Evolutionary conservation across 2,113 vertebrate genomes (phyloP).

Genomic region (Ancistrus triradiatus): DNA sequence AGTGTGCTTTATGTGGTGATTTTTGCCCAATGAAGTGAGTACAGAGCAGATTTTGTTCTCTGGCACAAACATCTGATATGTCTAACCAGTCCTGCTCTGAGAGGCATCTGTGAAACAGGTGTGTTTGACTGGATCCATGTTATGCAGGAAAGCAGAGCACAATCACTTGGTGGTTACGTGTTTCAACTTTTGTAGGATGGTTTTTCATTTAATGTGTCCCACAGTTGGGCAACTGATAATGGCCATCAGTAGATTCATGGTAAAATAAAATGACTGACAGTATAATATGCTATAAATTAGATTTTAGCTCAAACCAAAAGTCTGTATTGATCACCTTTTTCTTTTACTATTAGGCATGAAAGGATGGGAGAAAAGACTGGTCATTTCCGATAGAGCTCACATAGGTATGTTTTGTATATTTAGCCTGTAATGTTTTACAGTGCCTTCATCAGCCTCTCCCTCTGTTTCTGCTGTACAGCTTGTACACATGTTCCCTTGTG

Average conservation of each 20-base stretch:
- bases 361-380: constrained; percentile 94
- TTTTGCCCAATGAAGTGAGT: neutral
- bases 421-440: neutral
- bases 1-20: constrained; percentile 8
- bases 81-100: neutral
- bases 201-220: neutral
- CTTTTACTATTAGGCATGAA: constrained; percentile 76
- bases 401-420: constrained; percentile 72
- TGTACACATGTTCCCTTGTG: too few species aligned
- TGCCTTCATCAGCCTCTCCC: constrained; percentile 14
- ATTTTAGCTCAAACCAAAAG: neutral
- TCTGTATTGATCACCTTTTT: constrained; percentile 6
- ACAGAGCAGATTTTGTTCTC: neutral
- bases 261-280: too few species aligned
- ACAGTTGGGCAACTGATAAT: neutral
- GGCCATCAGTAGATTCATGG: too few species aligned
- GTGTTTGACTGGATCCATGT: neutral
- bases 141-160: neutral
- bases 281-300: neutral
- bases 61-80: neutral
- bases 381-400: constrained; percentile 95
- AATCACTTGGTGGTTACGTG: neutral
- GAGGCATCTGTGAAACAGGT: constrained; percentile 1
- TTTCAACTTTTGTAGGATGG: neutral
- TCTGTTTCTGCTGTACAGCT: too few species aligned